A percentile compares a stretch with the other conserved stretches of the same genome.
Evolutionary conservation across 1,140 invertebrate genomes (phyloP).

Genomic region (Drosophila kikkawai): DNA sequence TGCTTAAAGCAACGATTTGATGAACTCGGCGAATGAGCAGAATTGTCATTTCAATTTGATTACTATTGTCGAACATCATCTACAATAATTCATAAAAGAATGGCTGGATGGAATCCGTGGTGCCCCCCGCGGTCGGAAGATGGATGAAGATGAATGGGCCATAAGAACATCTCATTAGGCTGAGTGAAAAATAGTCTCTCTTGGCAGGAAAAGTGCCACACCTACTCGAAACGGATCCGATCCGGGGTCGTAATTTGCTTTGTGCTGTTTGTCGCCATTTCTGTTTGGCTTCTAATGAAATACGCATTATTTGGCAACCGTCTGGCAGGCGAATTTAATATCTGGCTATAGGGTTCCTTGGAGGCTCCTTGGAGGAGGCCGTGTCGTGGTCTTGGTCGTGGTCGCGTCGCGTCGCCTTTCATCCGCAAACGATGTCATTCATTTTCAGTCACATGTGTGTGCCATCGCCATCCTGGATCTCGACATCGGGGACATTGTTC

Average conservation of each 20-base stretch:
- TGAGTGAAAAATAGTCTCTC: slow-evolving; percentile 50
- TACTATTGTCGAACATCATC: slow-evolving; percentile 51
- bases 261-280: slow-evolving; percentile 41
- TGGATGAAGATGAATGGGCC: slow-evolving; percentile 50
- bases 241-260: slow-evolving; percentile 10
- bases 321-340: slow-evolving; percentile 59
- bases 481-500: slow-evolving; percentile 36
- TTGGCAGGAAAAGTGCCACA: not conserved
- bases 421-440: slow-evolving; percentile 65
- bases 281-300: slow-evolving; percentile 59
- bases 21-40: slow-evolving; percentile 1
- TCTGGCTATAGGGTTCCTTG: slow-evolving; percentile 14
- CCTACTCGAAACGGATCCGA: not conserved
- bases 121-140: slow-evolving; percentile 8
- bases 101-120: not conserved
- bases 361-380: slow-evolving; percentile 1
- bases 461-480: slow-evolving; percentile 15
- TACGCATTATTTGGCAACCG: slow-evolving; percentile 62
- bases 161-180: slow-evolving; percentile 51
- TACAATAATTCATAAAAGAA: slow-evolving; percentile 44
- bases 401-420: slow-evolving; percentile 29
- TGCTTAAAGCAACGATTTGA: slow-evolving; percentile 1
- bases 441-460: slow-evolving; percentile 57
- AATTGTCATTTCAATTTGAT: slow-evolving; percentile 44
- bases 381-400: not conserved